A percentile compares a stretch with the other conserved stretches of the same genome.
These are phyloP conservation scores for Macrochelys suwanniensis DNA, from an alignment of 2,797 vertebrate species.

Conservation along the genomic window DNA sequence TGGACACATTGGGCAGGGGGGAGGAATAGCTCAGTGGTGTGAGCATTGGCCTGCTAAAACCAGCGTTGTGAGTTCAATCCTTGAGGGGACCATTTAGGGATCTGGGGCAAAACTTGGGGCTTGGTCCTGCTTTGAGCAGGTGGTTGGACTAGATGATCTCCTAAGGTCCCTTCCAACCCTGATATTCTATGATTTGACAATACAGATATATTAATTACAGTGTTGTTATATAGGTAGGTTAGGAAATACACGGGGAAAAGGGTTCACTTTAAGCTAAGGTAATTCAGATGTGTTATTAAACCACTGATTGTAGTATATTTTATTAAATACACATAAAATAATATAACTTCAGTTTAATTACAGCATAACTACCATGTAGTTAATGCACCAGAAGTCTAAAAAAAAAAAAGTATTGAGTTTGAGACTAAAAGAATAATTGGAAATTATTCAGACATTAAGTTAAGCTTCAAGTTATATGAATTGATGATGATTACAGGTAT, in stretches of 20 bases:
- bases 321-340: not conserved
- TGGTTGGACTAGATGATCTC: too few species aligned
- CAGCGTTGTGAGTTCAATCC: too few species aligned
- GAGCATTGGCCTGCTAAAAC: too few species aligned
- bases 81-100: too few species aligned
- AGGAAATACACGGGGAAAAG: not conserved
- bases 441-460: not conserved
- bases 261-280: not conserved
- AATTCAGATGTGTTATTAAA: not conserved
- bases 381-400: not conserved
- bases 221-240: not conserved
- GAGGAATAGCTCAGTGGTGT: too few species aligned
- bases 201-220: not conserved
- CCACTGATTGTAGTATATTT: not conserved
- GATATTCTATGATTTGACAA: not conserved
- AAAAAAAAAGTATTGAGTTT: not conserved
- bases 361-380: not conserved
- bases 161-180: too few species aligned
- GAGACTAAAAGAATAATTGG: not conserved
- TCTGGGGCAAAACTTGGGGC: too few species aligned
- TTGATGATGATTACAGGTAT: not conserved
- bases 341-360: not conserved
- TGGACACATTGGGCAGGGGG: not conserved
- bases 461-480: not conserved
- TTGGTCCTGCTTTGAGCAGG: too few species aligned